phyloP scores from a whole-genome alignment of 1,140 invertebrate species.

The Daktulosphaira vitifoliae region DNA sequence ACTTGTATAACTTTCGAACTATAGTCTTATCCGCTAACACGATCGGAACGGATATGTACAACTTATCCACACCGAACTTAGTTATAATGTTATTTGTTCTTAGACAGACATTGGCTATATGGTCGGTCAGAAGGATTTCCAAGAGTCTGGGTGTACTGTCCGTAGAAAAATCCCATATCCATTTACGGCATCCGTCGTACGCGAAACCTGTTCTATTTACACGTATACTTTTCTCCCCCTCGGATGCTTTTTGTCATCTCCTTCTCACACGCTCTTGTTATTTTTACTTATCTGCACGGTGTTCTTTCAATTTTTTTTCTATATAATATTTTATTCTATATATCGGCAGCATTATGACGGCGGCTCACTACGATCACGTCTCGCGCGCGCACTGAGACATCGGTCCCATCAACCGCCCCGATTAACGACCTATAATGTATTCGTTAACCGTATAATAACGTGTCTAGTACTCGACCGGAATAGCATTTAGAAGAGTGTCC shows the following conservation, averaged over 20 bases:
- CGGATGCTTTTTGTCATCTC: not conserved
- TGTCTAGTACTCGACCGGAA: constrained; percentile 3
- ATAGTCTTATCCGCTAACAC: no score
- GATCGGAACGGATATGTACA: no score
- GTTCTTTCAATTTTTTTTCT: constrained; percentile 13
- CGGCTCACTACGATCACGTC: constrained; percentile 2
- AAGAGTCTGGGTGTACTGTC: constrained; percentile 42
- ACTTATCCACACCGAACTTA: constrained; percentile 40
- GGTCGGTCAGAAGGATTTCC: constrained; percentile 35
- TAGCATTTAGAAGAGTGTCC: not conserved
- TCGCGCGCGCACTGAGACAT: not conserved
- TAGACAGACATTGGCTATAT: constrained; percentile 36
- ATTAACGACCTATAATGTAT: constrained; percentile 14
- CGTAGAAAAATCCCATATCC: constrained; percentile 36
- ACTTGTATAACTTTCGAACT: no score
- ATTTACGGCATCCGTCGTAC: constrained; percentile 37
- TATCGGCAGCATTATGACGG: not conserved
- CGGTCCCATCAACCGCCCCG: constrained; percentile 21
- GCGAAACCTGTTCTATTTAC: constrained; percentile 35
- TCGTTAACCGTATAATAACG: constrained; percentile 31
- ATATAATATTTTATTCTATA: no score
- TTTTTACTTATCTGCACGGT: not conserved
- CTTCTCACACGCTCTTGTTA: not conserved
- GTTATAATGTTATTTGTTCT: constrained; percentile 36
- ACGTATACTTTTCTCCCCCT: constrained; percentile 3